Evolutionary conservation across 92 coral and sea anemone species (phyloP).

Genomic region (Zoanthus sociatus): DNA sequence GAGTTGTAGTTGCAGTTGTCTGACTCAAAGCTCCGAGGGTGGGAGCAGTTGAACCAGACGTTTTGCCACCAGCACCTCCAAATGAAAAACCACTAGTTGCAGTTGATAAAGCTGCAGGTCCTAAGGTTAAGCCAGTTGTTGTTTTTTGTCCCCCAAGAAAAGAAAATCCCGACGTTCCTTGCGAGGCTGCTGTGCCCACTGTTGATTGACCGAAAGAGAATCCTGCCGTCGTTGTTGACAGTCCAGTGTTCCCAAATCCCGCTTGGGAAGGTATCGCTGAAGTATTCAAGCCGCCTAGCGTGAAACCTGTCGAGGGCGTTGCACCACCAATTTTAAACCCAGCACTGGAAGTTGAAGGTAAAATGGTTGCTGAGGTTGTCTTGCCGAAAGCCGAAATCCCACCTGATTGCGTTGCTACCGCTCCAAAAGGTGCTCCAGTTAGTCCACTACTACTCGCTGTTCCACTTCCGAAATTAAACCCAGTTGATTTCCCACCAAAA

Average conservation of each 20-base stretch:
- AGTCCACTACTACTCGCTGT: not conserved
- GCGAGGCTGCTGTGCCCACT: slow-evolving; percentile 2
- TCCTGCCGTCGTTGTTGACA: not conserved
- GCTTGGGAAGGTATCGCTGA: slow-evolving; percentile 22
- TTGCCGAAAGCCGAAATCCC: slow-evolving; percentile 35
- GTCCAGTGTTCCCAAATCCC: not conserved
- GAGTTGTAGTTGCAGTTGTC: slow-evolving; percentile 33
- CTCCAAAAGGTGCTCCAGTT: slow-evolving; percentile 34
- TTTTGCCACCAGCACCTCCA: slow-evolving; percentile 22
- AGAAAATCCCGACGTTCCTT: slow-evolving; percentile 13
- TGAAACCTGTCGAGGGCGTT: slow-evolving; percentile 18
- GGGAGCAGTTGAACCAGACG: slow-evolving; percentile 5
- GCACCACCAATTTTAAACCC: slow-evolving; percentile 37
- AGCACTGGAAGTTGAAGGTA: slow-evolving; percentile 26
- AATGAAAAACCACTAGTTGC: slow-evolving; percentile 11
- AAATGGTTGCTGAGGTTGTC: not conserved
- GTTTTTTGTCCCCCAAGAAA: slow-evolving; percentile 42
- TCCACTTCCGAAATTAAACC: slow-evolving; percentile 36
- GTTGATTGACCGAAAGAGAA: slow-evolving; percentile 29
- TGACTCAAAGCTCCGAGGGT: slow-evolving; percentile 10
- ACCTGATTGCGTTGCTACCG: slow-evolving; percentile 43
- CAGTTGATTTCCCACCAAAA: slow-evolving; percentile 40
- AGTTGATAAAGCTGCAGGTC: not conserved
- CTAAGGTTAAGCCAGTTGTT: slow-evolving; percentile 14
- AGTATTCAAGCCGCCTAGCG: slow-evolving; percentile 29